A percentile compares a stretch with the other conserved stretches of the same genome.
These are phyloP conservation scores for Dryas iulia DNA, from an alignment of 1,140 invertebrate species.

Conservation along the genomic window DNA sequence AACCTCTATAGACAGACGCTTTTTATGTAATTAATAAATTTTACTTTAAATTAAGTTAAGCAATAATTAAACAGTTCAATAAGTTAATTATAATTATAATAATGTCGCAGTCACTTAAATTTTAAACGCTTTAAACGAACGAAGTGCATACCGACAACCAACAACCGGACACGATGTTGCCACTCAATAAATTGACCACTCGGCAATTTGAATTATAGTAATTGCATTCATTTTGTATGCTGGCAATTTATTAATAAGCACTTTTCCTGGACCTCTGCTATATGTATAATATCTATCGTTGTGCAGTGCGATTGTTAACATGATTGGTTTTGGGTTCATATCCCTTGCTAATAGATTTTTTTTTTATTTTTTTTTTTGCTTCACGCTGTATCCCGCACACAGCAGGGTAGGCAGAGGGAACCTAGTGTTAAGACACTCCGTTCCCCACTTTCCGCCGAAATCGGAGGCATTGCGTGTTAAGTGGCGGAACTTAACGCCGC, in stretches of 20 bases:
- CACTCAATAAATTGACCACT: constrained; percentile 9
- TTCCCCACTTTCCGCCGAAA: too few species aligned
- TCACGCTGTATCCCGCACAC: too few species aligned
- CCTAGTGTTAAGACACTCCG: too few species aligned
- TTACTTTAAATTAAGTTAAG: not conserved
- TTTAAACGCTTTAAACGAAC: not conserved
- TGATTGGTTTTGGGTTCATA: too few species aligned
- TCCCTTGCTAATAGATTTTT: too few species aligned
- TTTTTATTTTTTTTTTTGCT: too few species aligned
- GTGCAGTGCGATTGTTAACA: not conserved
- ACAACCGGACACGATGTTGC: constrained; percentile 11
- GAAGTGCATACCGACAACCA: not conserved
- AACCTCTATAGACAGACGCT: too few species aligned
- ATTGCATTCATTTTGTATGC: constrained; percentile 10
- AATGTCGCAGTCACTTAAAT: not conserved
- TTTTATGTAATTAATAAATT: too few species aligned
- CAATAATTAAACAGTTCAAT: not conserved
- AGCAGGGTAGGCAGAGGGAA: too few species aligned
- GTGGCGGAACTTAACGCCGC: too few species aligned
- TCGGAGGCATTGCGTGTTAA: too few species aligned
- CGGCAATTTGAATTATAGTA: constrained; percentile 15
- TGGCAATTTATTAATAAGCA: constrained; percentile 17
- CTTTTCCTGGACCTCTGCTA: not conserved
- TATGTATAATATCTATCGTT: not conserved
- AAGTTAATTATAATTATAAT: not conserved